A percentile compares a stretch with the other conserved stretches of the same genome.
Evolutionary conservation across 2,888 invertebrate genomes (phyloP).

Genomic region (Coelinius sp.): DNA sequence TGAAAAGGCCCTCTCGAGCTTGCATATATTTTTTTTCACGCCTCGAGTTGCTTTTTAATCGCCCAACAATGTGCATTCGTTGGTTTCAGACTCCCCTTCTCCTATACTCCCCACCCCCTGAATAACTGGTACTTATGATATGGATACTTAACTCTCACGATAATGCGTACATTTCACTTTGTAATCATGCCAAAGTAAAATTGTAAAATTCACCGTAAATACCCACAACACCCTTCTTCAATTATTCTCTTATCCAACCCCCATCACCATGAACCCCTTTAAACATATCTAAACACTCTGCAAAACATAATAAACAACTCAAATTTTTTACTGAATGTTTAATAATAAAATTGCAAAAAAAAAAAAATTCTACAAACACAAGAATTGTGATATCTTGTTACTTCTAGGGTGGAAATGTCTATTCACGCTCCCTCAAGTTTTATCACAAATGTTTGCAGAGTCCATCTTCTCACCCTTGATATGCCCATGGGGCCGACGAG

Average conservation of each 20-base stretch:
- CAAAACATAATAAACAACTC: neutral
- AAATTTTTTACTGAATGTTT: neutral
- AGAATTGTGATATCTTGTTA: neutral
- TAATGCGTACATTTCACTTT: neutral
- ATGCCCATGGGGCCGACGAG: neutral
- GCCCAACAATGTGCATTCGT: constrained; percentile 45
- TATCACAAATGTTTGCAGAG: constrained; percentile 59
- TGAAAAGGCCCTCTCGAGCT: constrained; percentile 28
- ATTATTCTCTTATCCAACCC: neutral
- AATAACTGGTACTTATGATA: constrained; percentile 20
- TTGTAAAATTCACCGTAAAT: neutral
- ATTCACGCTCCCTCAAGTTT: constrained; percentile 39
- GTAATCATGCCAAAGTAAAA: neutral
- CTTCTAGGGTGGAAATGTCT: neutral
- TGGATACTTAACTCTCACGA: neutral
- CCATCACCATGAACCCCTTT: no score
- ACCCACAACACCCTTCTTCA: neutral
- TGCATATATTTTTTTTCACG: constrained; percentile 26
- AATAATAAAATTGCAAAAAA: neutral
- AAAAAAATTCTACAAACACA: neutral
- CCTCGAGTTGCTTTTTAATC: constrained; percentile 44
- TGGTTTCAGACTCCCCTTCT: constrained; percentile 15
- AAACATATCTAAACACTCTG: no score
- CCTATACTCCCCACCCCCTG: neutral
- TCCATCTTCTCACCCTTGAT: constrained; percentile 55